Evolutionary conservation across 2,888 invertebrate species (phyloP).

Genomic region (Poecilus cupreus): DNA sequence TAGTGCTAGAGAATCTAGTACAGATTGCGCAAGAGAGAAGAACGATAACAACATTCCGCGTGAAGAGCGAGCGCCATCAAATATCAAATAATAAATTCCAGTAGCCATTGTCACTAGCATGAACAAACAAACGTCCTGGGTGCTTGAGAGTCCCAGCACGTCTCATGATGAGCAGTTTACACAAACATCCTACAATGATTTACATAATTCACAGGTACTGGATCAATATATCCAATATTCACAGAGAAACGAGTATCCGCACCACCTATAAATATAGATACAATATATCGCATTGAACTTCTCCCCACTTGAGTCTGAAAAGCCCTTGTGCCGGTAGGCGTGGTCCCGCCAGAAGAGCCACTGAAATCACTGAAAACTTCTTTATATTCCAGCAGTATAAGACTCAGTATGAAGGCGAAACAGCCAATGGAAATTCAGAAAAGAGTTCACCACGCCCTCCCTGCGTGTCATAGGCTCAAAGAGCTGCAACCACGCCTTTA

Average conservation of each 20-base stretch:
- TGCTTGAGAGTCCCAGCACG: slow-evolving; percentile 16
- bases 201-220: slow-evolving; percentile 60
- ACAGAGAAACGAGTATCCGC: not conserved
- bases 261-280: slow-evolving; percentile 63
- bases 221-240: slow-evolving; percentile 72
- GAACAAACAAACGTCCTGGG: slow-evolving; percentile 32
- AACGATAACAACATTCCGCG: slow-evolving; percentile 1
- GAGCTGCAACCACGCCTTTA: slow-evolving; percentile 64
- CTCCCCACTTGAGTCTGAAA: slow-evolving; percentile 67
- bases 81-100: slow-evolving; percentile 51
- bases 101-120: slow-evolving; percentile 36
- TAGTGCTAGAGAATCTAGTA: no score
- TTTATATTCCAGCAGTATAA: slow-evolving; percentile 49
- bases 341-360: slow-evolving; percentile 60
- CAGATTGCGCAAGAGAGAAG: no score
- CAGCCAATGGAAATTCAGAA: slow-evolving; percentile 52
- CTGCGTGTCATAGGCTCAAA: slow-evolving; percentile 62
- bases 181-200: slow-evolving; percentile 34
- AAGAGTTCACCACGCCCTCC: slow-evolving; percentile 43
- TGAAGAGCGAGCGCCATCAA: no score
- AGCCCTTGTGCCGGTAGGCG: slow-evolving; percentile 66
- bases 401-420: slow-evolving; percentile 4
- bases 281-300: slow-evolving; percentile 70
- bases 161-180: slow-evolving; percentile 15
- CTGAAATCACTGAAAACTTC: slow-evolving; percentile 27